Evolutionary conservation across 1,140 invertebrate genomes (phyloP).

Genomic region (Anastrepha obliqua): DNA sequence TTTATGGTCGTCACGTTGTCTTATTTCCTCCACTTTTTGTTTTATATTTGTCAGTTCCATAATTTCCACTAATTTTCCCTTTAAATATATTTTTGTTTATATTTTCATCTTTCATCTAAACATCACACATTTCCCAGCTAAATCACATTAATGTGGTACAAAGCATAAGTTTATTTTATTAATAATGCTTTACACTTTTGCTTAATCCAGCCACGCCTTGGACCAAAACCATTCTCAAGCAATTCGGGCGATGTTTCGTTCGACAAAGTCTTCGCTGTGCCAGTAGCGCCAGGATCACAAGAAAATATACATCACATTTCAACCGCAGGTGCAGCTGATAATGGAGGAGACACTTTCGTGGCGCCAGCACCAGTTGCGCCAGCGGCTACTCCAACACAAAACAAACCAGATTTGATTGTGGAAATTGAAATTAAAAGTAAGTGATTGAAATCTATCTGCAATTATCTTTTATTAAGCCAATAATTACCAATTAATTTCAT

Average conservation of each 20-base stretch:
- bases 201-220: slow-evolving; percentile 81
- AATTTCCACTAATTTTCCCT: neutral
- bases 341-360: slow-evolving; percentile 28
- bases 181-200: neutral
- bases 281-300: slow-evolving; percentile 79
- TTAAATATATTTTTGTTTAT: neutral
- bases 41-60: neutral
- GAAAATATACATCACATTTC: slow-evolving; percentile 67
- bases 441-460: neutral
- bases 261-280: slow-evolving; percentile 87
- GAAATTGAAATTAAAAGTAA: slow-evolving; percentile 73
- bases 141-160: neutral
- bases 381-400: slow-evolving; percentile 60
- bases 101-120: neutral
- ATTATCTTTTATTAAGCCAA: slow-evolving; percentile 9
- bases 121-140: neutral
- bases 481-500: neutral
- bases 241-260: slow-evolving; percentile 84
- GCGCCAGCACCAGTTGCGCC: neutral
- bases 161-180: neutral
- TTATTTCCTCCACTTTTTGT: neutral
- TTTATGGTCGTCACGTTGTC: neutral
- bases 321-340: slow-evolving; percentile 1
- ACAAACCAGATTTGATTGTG: slow-evolving; percentile 71
- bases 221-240: slow-evolving; percentile 88